These are phyloP conservation scores for Chironex yamaguchii DNA, from an alignment of 30 jellyfish, hydroid and myxozoan genomes.

Conservation along the genomic window DNA sequence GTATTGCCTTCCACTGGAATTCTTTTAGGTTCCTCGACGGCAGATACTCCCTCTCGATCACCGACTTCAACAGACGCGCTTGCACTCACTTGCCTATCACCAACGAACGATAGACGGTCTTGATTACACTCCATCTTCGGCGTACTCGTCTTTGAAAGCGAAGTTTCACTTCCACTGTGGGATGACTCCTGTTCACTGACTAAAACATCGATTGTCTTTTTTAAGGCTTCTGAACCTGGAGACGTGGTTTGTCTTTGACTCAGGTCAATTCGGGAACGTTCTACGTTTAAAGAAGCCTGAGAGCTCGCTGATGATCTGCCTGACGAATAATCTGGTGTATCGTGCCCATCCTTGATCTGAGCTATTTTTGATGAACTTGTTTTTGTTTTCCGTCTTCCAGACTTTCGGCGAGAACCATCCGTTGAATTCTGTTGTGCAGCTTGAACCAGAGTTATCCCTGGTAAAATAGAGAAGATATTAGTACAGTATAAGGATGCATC, in stretches of 20 bases:
- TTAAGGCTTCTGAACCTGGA: not conserved
- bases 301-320: conserved; percentile 43
- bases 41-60: no score
- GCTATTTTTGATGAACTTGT: conserved; percentile 66
- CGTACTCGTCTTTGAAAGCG: not conserved
- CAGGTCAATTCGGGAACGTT: no score
- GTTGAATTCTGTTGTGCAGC: no score
- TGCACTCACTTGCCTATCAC: not conserved
- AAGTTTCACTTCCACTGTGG: not conserved
- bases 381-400: conserved; percentile 43
- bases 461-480: no score
- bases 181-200: not conserved
- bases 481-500: no score
- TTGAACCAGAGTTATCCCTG: no score
- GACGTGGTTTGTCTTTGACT: not conserved
- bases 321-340: conserved; percentile 42
- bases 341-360: conserved; percentile 38
- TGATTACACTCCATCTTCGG: not conserved
- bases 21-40: no score
- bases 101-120: not conserved
- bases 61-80: not conserved
- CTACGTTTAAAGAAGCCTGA: not conserved
- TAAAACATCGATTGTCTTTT: not conserved
- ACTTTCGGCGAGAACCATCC: conserved; percentile 52
- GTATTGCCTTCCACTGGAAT: not conserved